Base-by-base conservation (phyloP, 2,113 vertebrate species). In the Urocynchramus pylzowi region DNA sequence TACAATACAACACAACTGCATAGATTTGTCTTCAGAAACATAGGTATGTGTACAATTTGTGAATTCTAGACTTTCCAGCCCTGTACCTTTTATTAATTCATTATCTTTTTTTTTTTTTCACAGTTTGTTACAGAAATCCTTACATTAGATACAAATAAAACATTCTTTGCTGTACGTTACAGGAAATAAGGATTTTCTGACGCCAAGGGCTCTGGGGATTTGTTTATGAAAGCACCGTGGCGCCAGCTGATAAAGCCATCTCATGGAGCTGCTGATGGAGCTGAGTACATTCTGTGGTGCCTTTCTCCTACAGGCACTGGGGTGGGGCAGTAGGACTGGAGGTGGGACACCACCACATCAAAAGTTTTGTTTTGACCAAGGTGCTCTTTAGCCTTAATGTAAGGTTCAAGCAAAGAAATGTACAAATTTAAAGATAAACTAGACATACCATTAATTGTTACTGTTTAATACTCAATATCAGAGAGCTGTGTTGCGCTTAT, bases 1-100 rank as follows among this genome's bases (percentile, higher is more conserved):
- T 97, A 98, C 97, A 97, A 85, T 97, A 96, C 96, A 97, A 95
- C 97, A 98, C 97, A 96, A 94, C 97, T 98, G 97, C 98, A 98
- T 98, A 98, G 98, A 98, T 98, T 98, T 95, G 89, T 97, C 89
- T 97, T 97, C 89, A 95, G 96, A 93, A 97, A 97, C 90, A 95
- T 15, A 95, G 95, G 90, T 87, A 96, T 97, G 93, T 89, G 74
- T 86, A 97, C 87, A 89, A 59, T 82, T 92, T 71, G 84, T 87
- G 87, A 89, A 87, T 70, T 91, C 68, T 92, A 96, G 50, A 95
- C 88, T 92, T 90, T 95, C 82, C 63, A 91, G 93, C 83, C 93
- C 93, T 75, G 73, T 89, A 96, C 78, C 93, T 94, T 87, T 94
- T 89, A 94, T 96, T 95, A 93, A 83, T 89, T 95, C 4, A 52